Evolutionary conservation across 1,140 invertebrate species (phyloP).

Genomic region (Eulimnadia texana): DNA sequence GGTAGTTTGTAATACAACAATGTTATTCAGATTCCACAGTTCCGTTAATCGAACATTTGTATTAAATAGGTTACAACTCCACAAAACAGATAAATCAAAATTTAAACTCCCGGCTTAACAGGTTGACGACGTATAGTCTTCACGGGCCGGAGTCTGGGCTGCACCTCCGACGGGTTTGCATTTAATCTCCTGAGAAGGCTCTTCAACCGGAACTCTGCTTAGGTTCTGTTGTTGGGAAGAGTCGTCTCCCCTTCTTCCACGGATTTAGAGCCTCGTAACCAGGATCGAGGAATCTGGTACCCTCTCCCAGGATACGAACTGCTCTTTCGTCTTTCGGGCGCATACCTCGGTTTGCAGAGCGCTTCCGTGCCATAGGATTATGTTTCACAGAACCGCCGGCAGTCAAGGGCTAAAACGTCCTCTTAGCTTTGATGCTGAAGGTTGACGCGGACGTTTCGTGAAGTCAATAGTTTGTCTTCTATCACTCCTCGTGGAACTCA

Average conservation of each 20-base stretch:
- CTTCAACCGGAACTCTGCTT: neutral
- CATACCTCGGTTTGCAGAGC: neutral
- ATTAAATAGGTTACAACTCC: no score
- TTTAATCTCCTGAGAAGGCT: neutral
- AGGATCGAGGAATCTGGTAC: neutral
- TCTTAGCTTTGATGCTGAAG: no score
- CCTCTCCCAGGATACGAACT: neutral
- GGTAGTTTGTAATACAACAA: no score
- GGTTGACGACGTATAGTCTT: no score
- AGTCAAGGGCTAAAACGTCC: neutral
- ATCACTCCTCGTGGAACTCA: neutral
- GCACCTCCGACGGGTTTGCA: neutral
- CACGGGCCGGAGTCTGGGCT: no score
- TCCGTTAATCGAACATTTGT: no score
- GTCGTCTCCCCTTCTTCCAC: neutral
- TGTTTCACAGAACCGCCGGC: neutral
- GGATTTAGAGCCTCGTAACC: constrained; percentile 2
- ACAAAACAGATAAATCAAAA: no score
- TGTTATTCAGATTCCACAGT: no score
- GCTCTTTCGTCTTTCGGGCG: neutral
- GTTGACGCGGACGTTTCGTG: neutral
- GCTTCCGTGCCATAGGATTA: constrained; percentile 5
- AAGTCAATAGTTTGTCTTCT: neutral
- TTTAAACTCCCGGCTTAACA: no score
- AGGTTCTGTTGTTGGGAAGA: neutral